Percentiles rank a stretch among this genome's conserved stretches.
These are phyloP conservation scores for Pipra filicauda DNA, from an alignment of 2,113 vertebrate genomes.

Conservation along the genomic window DNA sequence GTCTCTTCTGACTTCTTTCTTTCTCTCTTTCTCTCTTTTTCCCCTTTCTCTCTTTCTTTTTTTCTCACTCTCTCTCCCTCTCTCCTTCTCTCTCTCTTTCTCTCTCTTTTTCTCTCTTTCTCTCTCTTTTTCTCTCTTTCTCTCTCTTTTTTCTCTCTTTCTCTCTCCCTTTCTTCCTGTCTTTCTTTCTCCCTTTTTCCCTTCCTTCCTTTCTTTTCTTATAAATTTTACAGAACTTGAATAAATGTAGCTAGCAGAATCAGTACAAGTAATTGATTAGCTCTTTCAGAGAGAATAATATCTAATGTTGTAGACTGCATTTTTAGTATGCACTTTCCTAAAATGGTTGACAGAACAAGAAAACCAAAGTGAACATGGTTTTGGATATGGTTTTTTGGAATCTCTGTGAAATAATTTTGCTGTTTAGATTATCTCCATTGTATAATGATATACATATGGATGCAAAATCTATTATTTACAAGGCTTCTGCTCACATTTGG, in stretches of 20 bases:
- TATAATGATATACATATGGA: background rate
- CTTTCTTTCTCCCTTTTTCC: background rate
- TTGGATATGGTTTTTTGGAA: background rate
- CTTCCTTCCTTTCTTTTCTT: background rate
- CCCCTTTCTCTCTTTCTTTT: too few relatives aligned
- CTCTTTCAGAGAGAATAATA: background rate
- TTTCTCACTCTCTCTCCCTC: too few relatives aligned
- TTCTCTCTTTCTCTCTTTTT: too few relatives aligned
- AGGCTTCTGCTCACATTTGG: conserved; percentile 6
- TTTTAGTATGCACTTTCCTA: background rate
- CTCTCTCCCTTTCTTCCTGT: too few relatives aligned
- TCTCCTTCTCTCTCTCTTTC: too few relatives aligned
- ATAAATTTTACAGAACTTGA: background rate
- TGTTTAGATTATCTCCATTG: background rate
- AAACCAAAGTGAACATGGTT: background rate
- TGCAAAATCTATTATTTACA: background rate
- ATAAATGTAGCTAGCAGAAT: background rate
- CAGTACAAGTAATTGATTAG: background rate
- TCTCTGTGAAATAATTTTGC: background rate
- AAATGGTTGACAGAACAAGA: background rate
- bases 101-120: too few relatives aligned
- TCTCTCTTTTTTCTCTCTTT: too few relatives aligned
- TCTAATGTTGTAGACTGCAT: background rate
- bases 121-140: too few relatives aligned
- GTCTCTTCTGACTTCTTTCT: too few relatives aligned